A percentile compares a stretch with the other conserved stretches of the same genome.
phyloP scores from a whole-genome alignment of 1,140 invertebrate genomes.

The Zaprionus capensis region DNA sequence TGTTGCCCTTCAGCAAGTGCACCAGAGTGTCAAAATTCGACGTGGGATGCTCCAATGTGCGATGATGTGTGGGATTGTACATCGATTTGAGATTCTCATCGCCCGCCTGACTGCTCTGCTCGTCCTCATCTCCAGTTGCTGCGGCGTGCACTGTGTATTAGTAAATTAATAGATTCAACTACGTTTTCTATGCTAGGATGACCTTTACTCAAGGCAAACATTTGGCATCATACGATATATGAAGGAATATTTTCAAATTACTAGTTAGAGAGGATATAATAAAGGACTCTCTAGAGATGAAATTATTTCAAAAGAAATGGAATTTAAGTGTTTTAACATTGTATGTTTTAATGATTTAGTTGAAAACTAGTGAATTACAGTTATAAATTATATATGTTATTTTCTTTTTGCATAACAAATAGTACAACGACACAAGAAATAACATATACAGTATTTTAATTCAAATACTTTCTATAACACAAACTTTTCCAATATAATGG shows the following conservation, averaged over 20 bases:
- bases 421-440: too few relatives aligned
- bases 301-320: too few relatives aligned
- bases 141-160: slow-evolving; percentile 68
- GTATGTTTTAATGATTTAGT: too few relatives aligned
- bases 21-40: slow-evolving; percentile 93
- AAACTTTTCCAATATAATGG: too few relatives aligned
- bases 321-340: too few relatives aligned
- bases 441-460: too few relatives aligned
- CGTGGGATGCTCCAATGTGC: slow-evolving; percentile 90
- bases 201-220: slow-evolving; percentile 10
- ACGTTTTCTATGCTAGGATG: slow-evolving; percentile 8
- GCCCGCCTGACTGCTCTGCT: slow-evolving; percentile 46
- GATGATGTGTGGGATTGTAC: slow-evolving; percentile 88
- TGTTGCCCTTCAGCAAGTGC: slow-evolving; percentile 92
- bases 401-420: too few relatives aligned
- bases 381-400: too few relatives aligned
- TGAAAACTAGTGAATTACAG: too few relatives aligned
- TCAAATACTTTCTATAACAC: too few relatives aligned
- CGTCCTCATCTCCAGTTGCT: slow-evolving; percentile 56
- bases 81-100: slow-evolving; percentile 58
- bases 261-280: background rate
- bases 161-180: slow-evolving; percentile 28
- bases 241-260: background rate
- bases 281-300: background rate
- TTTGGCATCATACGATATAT: background rate